Evolutionary conservation across 2,888 invertebrate genomes (phyloP), one percentile per base, ranked within the genome.

Genomic region (Melipona beecheii): DNA sequence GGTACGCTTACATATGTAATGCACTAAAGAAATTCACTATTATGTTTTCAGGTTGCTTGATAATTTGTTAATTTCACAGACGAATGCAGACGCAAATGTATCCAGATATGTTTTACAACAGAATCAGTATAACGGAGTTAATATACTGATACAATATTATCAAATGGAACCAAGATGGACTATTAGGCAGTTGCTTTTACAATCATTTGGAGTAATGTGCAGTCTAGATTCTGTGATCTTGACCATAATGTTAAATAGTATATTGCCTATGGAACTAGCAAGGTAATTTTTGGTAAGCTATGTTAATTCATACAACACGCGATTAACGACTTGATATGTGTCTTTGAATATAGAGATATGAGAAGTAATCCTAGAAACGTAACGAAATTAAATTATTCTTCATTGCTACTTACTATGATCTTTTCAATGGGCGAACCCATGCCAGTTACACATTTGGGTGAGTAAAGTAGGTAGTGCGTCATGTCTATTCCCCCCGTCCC

Each of bases 131-230:
- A 97, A 97, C 82, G 97, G 97, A 89, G 97, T 99, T 31, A 96
- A 97, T 64, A 97, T 97, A 78, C 95, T 99, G 80, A 97, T 98
- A 77, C 97, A 98, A 92, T 99, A 98, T 95, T 99, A 99, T 94
- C 99, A 99, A 95, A 99, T 99, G 99, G 99, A 99, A 95, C 96
- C 97, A 0, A 95, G 98, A 86, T 98, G 98, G 98, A 97, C 97
- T 0, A 97, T 98, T 82, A 96, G 98, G 86, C 97, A 97, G 92
- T 95, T 98, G 17, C 95, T 99, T 64, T 95, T 99, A 78, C 96
- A 98, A 95, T 97, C 98, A 13, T 98, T 99, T 94, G 97, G 97
- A 31, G 97, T 97, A 52, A 97, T 98, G 96, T 98, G 98, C 92
- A 97, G 97, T 52, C 95, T 99, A 83, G 98, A 98, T 94, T 96